Conservation (phyloP, 2,113 vertebrate species). For the Poecile atricapillus region DNA sequence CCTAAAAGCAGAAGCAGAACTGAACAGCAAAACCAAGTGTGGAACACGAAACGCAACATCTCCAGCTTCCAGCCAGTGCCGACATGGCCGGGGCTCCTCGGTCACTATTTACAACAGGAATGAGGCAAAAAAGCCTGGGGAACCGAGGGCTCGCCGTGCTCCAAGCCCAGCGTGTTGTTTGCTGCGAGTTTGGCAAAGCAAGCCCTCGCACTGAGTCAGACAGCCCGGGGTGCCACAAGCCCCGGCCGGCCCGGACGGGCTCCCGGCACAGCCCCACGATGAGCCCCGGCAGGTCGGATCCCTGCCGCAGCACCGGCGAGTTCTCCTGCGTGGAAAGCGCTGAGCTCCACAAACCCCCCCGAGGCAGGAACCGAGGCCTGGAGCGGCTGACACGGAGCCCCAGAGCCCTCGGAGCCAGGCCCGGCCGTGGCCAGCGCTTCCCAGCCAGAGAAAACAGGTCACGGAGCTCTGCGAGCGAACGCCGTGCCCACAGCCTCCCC, state of each 20-base stretch:
- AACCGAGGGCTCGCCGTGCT: rapidly evolving
- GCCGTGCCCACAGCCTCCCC: not conserved
- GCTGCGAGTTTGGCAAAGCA: not conserved
- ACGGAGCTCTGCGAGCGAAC: rapidly evolving
- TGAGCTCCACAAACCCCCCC: not conserved
- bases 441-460: not conserved
- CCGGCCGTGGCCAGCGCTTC: not conserved
- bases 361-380: not conserved
- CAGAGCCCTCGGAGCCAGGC: not conserved
- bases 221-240: not conserved
- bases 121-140: rapidly evolving
- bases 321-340: not conserved
- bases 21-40: not conserved
- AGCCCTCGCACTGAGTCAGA: not conserved
- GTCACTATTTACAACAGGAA: not conserved
- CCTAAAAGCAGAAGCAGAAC: conserved; percentile 30
- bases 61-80: not conserved
- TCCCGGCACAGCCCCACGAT: not conserved
- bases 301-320: not conserved
- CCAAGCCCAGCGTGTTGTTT: rapidly evolving
- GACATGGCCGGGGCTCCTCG: not conserved
- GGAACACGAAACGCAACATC: not conserved
- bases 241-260: not conserved
- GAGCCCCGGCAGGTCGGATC: not conserved
- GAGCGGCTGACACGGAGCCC: not conserved